Base-by-base conservation (phyloP, 2,113 vertebrate genomes). In the Polypterus bichir region DNA sequence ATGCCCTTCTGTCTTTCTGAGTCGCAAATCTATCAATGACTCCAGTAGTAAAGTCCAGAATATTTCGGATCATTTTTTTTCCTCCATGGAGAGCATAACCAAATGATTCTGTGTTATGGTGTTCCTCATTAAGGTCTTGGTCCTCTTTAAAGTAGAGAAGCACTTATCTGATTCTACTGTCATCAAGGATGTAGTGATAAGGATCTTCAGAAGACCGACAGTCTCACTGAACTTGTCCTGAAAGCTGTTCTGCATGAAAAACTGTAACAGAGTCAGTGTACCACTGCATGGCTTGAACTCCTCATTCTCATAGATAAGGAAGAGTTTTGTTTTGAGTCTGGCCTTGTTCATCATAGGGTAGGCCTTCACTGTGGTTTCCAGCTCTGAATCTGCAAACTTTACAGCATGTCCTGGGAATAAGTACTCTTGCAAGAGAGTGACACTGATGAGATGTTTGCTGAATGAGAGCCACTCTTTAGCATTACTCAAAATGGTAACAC, bases 321-420 rank as follows among this genome's bases (percentile, higher is more conserved):
- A 64, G n/a, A 68, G 61, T 59, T 70, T 63, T 11, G 68, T 68
- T 56, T 68, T 65, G 44, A 70, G 57, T 48, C 63, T 68, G 54
- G 56, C 52, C 63, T 70, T 65, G 55, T 70, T 54, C 47, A 68
- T 9, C 60, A 67, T 53, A 8, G 62, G 66, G 62, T 70, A 66
- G 5, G 65, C 66, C 9, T 60, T 47, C 44, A 64, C 59, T 8
- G 66, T 66, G 46, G 46, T 65, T 9, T 65, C 48, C 54, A 68
- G 53, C 3, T 60, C 64, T 52, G 57, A 48, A 61, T 61, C 54
- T 1, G n/a, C 57, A 53, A 67, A 63, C 10, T 9, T 45, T 3
- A 10, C 6, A 45, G 1, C 44, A 59, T 64, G 58, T 6, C 61
- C 6, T 46, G n/a, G 46, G 53, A 67, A 67, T 61, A 61, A 9